phyloP scores from a whole-genome alignment of 2,797 vertebrate genomes.

The Myotis pilosus region DNA sequence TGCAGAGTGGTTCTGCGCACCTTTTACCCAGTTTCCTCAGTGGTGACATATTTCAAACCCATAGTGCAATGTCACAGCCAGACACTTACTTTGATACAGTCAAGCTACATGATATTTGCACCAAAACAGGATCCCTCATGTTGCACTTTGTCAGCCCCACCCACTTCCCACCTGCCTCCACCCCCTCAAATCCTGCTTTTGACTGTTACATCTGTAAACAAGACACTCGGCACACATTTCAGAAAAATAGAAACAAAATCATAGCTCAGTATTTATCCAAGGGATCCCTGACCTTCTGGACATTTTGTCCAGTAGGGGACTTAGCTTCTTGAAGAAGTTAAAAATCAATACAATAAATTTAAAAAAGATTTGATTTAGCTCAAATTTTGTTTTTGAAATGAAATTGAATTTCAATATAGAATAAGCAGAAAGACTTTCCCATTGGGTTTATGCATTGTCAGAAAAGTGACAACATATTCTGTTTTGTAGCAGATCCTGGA shows the following conservation, averaged over 20 bases:
- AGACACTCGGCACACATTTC: background rate
- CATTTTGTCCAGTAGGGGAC: background rate
- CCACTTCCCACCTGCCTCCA: background rate
- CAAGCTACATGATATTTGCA: background rate
- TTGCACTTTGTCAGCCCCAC: background rate
- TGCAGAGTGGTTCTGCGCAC: background rate
- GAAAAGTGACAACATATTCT: conserved; percentile 28
- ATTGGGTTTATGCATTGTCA: background rate
- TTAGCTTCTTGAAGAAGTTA: background rate
- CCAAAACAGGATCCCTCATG: background rate
- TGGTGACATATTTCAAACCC: background rate
- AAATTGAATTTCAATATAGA: conserved; percentile 24
- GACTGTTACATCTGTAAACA: background rate
- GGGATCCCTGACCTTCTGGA: background rate
- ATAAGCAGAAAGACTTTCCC: background rate
- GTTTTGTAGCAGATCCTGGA: background rate
- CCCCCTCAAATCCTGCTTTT: background rate
- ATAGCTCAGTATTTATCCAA: background rate
- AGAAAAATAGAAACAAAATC: background rate
- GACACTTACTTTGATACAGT: background rate
- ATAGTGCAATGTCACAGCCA: background rate
- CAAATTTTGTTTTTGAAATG: conserved; percentile 54
- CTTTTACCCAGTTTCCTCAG: background rate
- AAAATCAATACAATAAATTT: background rate
- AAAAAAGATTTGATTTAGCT: background rate